Evolutionary conservation across 2,888 invertebrate genomes (phyloP), one percentile per base, ranked within the genome.

Genomic region (Cristatella mucedo): DNA sequence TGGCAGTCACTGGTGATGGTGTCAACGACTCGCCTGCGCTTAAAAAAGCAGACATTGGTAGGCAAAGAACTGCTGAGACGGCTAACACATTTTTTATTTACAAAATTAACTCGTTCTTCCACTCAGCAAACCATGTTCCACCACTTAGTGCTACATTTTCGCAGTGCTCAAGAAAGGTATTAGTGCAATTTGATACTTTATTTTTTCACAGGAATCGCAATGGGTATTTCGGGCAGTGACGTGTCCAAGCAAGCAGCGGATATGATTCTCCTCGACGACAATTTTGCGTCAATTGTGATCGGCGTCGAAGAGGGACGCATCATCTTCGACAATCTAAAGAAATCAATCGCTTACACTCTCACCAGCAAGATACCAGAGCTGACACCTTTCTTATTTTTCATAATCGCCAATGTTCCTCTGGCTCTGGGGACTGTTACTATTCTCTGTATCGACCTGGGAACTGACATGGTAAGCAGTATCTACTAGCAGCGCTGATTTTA

Each of bases 121-220:
- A n/a, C n/a, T n/a, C n/a, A n/a, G n/a, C n/a, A n/a, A n/a, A n/a
- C n/a, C n/a, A n/a, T n/a, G n/a, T n/a, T n/a, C n/a, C n/a, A n/a
- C n/a, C n/a, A n/a, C n/a, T n/a, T n/a, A n/a, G n/a, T n/a, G n/a
- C n/a, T n/a, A n/a, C n/a, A n/a, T n/a, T n/a, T n/a, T n/a, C n/a
- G n/a, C n/a, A n/a, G n/a, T 87, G 87, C 45, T 93, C 93, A 68
- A 89, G 89, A 63, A 91, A 93, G 69, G 91, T 91, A 82, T 93
- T 91, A 91, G 87, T 87, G 68, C 67, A n/a, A n/a, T n/a, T n/a
- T n/a, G n/a, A n/a, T n/a, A n/a, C n/a, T n/a, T n/a, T n/a, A n/a
- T 21, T 38, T 3, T 26, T 30, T 41, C 46, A 1, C 40, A 36
- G 36, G 36, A 13, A 40, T 86, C 49, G 85, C 86, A 51, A 86